phyloP scores from a whole-genome alignment of 2,113 vertebrate species.

The Mesoclemmys tuberculata region DNA sequence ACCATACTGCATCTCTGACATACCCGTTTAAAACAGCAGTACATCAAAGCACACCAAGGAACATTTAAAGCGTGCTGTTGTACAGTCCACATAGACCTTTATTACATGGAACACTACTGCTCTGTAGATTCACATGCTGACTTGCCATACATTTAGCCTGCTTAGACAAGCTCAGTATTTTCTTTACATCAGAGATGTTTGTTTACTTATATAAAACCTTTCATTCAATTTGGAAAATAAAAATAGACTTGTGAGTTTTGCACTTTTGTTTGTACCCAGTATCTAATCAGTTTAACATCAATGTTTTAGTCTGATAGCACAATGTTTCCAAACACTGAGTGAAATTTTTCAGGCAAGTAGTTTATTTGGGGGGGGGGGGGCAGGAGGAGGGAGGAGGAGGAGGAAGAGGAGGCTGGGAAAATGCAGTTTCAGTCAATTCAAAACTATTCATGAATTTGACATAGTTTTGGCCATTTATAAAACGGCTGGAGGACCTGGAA shows the following conservation, averaged over 20 bases:
- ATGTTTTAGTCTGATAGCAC: background rate
- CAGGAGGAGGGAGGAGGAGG: too few species aligned
- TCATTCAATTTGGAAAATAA: background rate
- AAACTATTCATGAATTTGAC: too few species aligned
- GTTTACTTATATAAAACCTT: background rate
- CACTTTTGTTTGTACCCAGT: background rate
- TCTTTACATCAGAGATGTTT: background rate
- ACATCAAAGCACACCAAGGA: too few species aligned
- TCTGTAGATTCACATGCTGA: background rate
- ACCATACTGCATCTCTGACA: too few species aligned
- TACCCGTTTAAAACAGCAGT: too few species aligned
- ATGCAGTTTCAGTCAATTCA: too few species aligned
- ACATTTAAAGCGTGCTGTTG: background rate
- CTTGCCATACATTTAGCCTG: background rate
- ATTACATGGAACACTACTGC: too few species aligned
- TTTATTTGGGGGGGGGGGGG: too few species aligned
- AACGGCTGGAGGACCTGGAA: too few species aligned
- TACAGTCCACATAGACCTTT: background rate
- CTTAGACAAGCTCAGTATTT: background rate
- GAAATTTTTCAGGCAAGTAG: background rate
- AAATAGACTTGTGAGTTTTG: background rate
- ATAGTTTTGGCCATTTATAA: too few species aligned
- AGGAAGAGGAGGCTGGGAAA: too few species aligned
- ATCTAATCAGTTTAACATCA: conserved; percentile 1
- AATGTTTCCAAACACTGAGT: background rate